These are phyloP conservation scores for Latrodectus elegans DNA, from an alignment of 2,888 invertebrate genomes.

Conservation along the genomic window DNA sequence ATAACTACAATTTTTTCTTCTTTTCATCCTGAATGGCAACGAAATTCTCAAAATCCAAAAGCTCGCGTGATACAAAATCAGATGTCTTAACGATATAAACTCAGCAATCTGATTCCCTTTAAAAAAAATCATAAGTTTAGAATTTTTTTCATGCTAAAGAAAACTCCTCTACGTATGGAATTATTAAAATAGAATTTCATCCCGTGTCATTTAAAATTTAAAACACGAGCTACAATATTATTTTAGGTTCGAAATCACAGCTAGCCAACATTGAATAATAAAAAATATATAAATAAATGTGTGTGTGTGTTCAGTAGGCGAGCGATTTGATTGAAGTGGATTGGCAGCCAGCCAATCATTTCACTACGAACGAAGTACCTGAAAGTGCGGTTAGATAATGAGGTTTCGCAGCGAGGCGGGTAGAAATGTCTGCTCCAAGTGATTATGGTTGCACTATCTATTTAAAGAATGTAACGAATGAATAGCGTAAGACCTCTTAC, in stretches of 20 bases:
- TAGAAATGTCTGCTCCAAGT: conserved; percentile 39
- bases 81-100: not conserved
- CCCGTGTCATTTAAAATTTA: conserved; percentile 9
- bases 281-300: not conserved
- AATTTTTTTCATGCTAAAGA: not conserved
- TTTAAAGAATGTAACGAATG: conserved; percentile 60
- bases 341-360: conserved; percentile 58
- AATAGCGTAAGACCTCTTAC: conserved; percentile 28
- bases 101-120: not conserved
- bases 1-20: too few relatives aligned
- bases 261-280: not conserved
- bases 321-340: conserved; percentile 55
- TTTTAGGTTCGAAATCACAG: conserved; percentile 33
- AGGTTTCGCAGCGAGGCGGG: conserved; percentile 50
- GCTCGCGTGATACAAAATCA: too few relatives aligned
- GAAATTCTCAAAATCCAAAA: too few relatives aligned
- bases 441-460: conserved; percentile 58
- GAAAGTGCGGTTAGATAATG: conserved; percentile 62
- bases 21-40: too few relatives aligned
- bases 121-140: not conserved
- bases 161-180: not conserved
- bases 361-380: conserved; percentile 38
- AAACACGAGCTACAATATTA: conserved; percentile 24
- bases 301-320: conserved; percentile 45
- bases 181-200: conserved; percentile 32